phyloP scores from a whole-genome alignment of 1,140 invertebrate species.

The Thereuonema tuberculata region DNA sequence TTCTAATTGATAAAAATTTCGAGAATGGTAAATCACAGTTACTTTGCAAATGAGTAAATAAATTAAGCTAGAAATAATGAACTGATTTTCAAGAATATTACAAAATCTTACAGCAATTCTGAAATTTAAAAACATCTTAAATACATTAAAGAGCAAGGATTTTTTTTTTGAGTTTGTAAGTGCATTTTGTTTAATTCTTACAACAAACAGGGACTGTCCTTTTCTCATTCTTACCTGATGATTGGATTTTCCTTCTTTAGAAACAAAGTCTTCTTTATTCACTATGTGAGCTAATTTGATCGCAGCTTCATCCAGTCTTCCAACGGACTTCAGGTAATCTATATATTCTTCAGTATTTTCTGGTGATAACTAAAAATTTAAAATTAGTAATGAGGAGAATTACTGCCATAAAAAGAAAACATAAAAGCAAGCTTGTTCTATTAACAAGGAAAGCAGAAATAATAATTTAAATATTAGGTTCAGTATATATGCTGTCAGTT shows the following conservation, averaged over 20 bases:
- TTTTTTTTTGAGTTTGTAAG: too few relatives aligned
- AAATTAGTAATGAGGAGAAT: constrained; percentile 7
- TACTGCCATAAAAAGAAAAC: not conserved
- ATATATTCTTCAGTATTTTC: constrained; percentile 96
- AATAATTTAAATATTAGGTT: not conserved
- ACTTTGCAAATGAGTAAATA: too few relatives aligned
- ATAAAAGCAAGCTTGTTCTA: not conserved
- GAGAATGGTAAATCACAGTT: too few relatives aligned
- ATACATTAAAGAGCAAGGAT: too few relatives aligned
- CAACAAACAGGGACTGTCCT: too few relatives aligned
- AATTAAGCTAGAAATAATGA: too few relatives aligned
- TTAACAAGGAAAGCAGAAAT: constrained; percentile 12
- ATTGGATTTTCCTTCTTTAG: constrained; percentile 97
- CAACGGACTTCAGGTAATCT: constrained; percentile 74
- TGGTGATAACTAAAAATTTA: constrained; percentile 47
- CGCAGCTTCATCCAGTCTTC: constrained; percentile 85
- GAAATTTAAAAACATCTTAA: too few relatives aligned
- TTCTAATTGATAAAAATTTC: too few relatives aligned
- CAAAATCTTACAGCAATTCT: too few relatives aligned
- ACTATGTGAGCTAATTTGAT: constrained; percentile 78
- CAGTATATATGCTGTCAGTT: not conserved
- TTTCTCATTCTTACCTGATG: constrained; percentile 68
- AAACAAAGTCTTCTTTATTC: constrained; percentile 92
- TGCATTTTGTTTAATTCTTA: too few relatives aligned
- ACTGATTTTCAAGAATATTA: too few relatives aligned